Base-by-base conservation (phyloP, 1,140 invertebrate genomes). In the Neodiprion lecontei region DNA sequence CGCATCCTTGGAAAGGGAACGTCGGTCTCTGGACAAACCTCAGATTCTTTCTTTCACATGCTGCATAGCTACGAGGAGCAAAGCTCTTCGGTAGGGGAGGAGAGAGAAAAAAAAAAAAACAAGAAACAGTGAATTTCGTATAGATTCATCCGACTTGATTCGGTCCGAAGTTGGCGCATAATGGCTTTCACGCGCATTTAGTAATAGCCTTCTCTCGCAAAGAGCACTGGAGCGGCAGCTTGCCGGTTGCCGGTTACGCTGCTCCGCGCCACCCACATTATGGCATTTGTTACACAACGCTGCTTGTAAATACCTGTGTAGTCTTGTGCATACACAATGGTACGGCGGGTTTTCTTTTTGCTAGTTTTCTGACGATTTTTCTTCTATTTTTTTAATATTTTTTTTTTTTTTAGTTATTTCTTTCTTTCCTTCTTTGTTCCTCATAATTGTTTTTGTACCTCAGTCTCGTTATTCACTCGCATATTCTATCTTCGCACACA, bases 221-320 rank as follows among this genome's bases (percentile, higher is more conserved):
- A 14, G 12, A 14, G 17, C 61, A 17, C 61, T 40, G 28, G 2
- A 40, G 28, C 5, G 28, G 28, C 28, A 40, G 28, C 28, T 5
- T 40, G 28, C 28, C 28, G 28, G 28, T 40, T 40, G 28, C 28
- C 28, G 28, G 28, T 40, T 40, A 40, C 12, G 61, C 61, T 21
- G 61, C 12, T 23, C 75, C 77, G 72, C 74, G 77, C 79, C 72
- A 80, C 80, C 79, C 79, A 76, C 77, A 75, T 77, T 81, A 70
- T 76, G 70, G 65, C 80, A 77, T 79, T 71, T 23, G 21, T 69
- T 69, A 23, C 40, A 21, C 67, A 23, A 23, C 40, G 7, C 14
- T 65, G 12, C 61, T 65, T 65, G 61, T 14, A 65, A 65, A 14
- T 65, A 14, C 61, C 17, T 40, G 28, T 40, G 28, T 40, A 40